Evolutionary conservation across 2,113 vertebrate species (phyloP).

Genomic region (Eulemur rufifrons): DNA sequence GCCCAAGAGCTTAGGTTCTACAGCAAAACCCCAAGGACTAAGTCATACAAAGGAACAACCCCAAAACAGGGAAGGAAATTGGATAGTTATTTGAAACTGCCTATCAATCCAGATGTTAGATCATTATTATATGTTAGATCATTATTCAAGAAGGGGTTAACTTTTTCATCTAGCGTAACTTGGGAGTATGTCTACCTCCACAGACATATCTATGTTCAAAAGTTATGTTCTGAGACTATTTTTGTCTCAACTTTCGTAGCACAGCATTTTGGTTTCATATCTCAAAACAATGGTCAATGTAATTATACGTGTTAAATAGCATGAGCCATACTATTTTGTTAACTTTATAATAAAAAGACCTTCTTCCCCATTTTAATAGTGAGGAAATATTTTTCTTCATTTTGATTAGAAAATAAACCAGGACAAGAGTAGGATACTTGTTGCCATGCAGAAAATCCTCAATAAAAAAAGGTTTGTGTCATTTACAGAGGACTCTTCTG

Average conservation of each 20-base stretch:
- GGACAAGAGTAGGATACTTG: neutral
- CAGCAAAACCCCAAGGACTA: neutral
- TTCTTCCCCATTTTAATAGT: neutral
- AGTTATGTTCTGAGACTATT: neutral
- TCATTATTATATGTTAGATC: too few relatives aligned
- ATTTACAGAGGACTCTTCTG: neutral
- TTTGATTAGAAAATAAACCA: slow-evolving; percentile 9
- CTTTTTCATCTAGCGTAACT: neutral
- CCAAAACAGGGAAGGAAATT: neutral
- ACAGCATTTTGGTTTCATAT: neutral
- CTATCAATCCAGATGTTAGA: neutral
- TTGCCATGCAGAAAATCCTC: neutral
- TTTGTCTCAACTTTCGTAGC: neutral
- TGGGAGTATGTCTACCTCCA: neutral
- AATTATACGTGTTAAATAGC: neutral
- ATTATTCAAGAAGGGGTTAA: neutral
- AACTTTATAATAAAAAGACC: neutral
- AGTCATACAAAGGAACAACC: neutral
- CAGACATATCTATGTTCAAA: neutral
- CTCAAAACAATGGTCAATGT: neutral
- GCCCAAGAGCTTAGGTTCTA: neutral
- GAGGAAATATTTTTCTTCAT: neutral
- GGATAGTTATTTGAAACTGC: neutral
- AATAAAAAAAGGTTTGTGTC: neutral
- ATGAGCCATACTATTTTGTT: neutral